Evolutionary conservation across 2,113 vertebrate species (phyloP).

Genomic region (Seriola dumerili): DNA sequence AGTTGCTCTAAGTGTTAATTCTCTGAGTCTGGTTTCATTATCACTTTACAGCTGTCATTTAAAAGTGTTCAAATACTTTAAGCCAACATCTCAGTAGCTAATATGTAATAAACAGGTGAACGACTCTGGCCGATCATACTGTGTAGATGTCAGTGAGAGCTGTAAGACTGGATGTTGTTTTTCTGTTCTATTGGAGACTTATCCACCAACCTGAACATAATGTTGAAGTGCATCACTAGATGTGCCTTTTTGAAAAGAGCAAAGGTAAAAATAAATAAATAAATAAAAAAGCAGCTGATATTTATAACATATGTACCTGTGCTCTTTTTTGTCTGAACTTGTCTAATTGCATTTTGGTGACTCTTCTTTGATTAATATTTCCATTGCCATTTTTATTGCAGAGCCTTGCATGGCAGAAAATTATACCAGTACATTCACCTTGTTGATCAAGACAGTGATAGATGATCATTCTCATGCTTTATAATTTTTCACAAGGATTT

Average conservation of each 20-base stretch:
- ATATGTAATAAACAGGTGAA: slow-evolving; percentile 8
- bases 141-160: background rate
- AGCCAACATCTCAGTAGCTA: background rate
- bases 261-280: background rate
- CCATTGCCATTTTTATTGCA: slow-evolving; percentile 41
- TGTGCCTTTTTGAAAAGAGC: slow-evolving; percentile 50
- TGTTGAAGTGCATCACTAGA: slow-evolving; percentile 34
- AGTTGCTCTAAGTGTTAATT: slow-evolving; percentile 10
- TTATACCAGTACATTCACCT: background rate
- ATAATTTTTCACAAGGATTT: slow-evolving; percentile 37
- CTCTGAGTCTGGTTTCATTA: slow-evolving; percentile 28
- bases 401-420: slow-evolving; percentile 4
- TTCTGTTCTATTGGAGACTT: background rate
- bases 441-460: slow-evolving; percentile 60
- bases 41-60: slow-evolving; percentile 27
- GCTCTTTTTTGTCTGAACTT: background rate
- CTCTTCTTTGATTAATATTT: slow-evolving; percentile 38
- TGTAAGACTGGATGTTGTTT: background rate
- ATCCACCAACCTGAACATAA: slow-evolving; percentile 7
- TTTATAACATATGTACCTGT: background rate
- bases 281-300: slow-evolving; percentile 19
- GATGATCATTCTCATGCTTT: slow-evolving; percentile 52
- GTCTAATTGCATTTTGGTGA: slow-evolving; percentile 28
- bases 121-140: background rate
- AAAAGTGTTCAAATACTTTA: slow-evolving; percentile 11